Percentiles rank a stretch among this genome's conserved stretches.
Evolutionary conservation across 2,113 vertebrate species (phyloP).

Genomic region (Ramphastos sulfuratus): DNA sequence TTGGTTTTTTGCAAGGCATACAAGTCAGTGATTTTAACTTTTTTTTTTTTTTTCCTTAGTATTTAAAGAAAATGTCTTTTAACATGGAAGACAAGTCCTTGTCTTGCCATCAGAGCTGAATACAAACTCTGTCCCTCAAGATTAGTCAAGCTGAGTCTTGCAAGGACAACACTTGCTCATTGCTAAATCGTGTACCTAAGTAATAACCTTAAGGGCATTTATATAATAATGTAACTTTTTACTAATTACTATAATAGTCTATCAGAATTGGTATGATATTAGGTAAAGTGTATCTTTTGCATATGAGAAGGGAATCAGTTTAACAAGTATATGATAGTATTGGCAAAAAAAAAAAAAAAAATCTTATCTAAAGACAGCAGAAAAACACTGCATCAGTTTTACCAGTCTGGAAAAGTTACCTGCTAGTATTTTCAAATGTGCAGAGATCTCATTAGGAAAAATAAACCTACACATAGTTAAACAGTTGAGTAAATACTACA

Average conservation of each 20-base stretch:
- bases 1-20: neutral
- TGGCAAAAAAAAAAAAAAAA: neutral
- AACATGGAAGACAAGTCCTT: neutral
- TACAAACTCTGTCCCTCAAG: neutral
- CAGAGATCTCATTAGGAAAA: neutral
- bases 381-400: neutral
- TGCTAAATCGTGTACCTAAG: neutral
- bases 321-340: neutral
- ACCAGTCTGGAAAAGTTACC: neutral
- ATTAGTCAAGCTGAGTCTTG: neutral
- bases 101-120: neutral
- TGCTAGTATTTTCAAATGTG: neutral
- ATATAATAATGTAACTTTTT: neutral
- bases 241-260: neutral
- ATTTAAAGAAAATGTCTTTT: neutral
- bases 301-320: neutral
- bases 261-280: neutral
- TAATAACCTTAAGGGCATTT: neutral
- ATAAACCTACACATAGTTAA: neutral
- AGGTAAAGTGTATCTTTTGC: neutral
- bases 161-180: neutral
- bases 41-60: neutral
- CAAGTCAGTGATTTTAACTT: neutral
- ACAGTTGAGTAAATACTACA: neutral
- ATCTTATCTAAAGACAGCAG: neutral